A percentile compares a stretch with the other conserved stretches of the same genome.
Conservation (phyloP, 2,888 invertebrate species). For the Amiota communis region DNA sequence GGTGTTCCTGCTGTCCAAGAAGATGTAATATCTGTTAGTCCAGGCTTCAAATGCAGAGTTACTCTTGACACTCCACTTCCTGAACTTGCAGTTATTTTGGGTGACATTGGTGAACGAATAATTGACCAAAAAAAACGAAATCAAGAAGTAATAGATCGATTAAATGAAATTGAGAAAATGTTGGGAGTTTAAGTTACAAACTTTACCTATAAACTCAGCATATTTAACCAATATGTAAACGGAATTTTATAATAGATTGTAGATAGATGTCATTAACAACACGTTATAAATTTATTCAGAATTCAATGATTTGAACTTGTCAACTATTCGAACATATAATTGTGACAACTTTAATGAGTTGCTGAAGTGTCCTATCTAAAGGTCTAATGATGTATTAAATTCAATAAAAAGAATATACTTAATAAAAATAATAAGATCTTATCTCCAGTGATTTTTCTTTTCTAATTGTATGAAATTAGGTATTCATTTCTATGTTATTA, state of each 20-base stretch:
- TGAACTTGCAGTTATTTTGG: slow-evolving; percentile 34
- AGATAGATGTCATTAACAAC: too few species aligned
- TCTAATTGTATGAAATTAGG: background rate
- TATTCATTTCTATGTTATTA: too few species aligned
- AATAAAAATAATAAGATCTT: background rate
- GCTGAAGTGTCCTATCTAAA: too few species aligned
- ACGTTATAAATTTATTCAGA: too few species aligned
- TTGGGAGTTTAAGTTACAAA: slow-evolving; percentile 38
- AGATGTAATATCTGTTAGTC: too few species aligned
- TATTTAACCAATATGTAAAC: too few species aligned
- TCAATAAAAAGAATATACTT: background rate
- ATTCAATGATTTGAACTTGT: too few species aligned
- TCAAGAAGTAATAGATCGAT: slow-evolving; percentile 55
- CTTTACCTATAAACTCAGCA: too few species aligned
- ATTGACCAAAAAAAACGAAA: slow-evolving; percentile 53
- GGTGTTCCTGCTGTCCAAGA: background rate
- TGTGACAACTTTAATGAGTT: too few species aligned
- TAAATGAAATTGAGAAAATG: slow-evolving; percentile 57
- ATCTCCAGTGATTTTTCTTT: background rate
- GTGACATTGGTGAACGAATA: slow-evolving; percentile 52
- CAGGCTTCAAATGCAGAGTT: background rate
- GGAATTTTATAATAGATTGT: too few species aligned
- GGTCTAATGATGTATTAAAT: too few species aligned
- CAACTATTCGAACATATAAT: too few species aligned
- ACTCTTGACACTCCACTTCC: slow-evolving; percentile 6